Conservation (phyloP, 2,888 invertebrate genomes). For the Herminia tarsipennalis region DNA sequence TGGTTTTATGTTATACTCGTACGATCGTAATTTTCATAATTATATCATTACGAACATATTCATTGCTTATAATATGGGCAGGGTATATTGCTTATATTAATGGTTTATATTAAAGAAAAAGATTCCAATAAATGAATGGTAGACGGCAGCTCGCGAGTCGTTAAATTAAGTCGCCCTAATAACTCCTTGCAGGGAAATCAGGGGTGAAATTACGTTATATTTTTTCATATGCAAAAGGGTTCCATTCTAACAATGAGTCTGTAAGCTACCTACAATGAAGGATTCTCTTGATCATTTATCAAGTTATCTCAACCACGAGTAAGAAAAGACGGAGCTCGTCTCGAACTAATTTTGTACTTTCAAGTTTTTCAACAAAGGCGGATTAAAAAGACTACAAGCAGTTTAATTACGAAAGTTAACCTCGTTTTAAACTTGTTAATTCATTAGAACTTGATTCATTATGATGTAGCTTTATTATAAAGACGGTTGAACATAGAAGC, state of each 20-base stretch:
- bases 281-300: too few relatives aligned
- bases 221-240: slow-evolving; percentile 10
- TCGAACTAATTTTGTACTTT: slow-evolving; percentile 46
- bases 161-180: slow-evolving; percentile 33
- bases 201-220: slow-evolving; percentile 15
- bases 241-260: slow-evolving; percentile 8
- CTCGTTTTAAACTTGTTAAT: slow-evolving; percentile 55
- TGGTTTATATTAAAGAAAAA: too few relatives aligned
- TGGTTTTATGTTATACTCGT: background rate
- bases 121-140: slow-evolving; percentile 10
- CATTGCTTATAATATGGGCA: too few relatives aligned
- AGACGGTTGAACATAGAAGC: slow-evolving; percentile 17
- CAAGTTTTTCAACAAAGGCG: slow-evolving; percentile 44
- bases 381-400: slow-evolving; percentile 49
- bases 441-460: slow-evolving; percentile 62
- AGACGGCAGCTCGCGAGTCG: background rate
- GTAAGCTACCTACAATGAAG: too few relatives aligned
- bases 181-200: slow-evolving; percentile 13
- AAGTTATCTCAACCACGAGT: background rate
- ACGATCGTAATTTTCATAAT: background rate
- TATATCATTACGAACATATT: background rate
- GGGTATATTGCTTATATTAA: too few relatives aligned
- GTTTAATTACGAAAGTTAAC: slow-evolving; percentile 48
- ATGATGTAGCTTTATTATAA: slow-evolving; percentile 53
- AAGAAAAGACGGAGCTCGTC: slow-evolving; percentile 19